Evolutionary conservation across 1,140 invertebrate genomes (phyloP), one percentile per base, ranked within the genome.

Genomic region (Neodiprion pinetum): DNA sequence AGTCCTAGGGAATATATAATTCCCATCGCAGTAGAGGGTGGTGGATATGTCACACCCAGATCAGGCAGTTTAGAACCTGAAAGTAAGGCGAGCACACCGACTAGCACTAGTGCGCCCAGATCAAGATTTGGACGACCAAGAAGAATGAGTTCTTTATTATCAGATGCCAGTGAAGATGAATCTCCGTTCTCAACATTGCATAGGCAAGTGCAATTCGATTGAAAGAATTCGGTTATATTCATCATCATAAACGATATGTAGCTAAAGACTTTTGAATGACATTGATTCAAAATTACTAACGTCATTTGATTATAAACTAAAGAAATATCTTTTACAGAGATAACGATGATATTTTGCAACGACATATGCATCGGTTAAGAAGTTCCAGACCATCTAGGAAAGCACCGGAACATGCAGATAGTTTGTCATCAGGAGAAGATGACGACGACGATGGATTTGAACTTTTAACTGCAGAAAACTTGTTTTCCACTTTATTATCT

Each of bases 381-480:
- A 94, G 93, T 78, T 92, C 93, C n/a, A 89, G 94, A 73, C 93
- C 93, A 61, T 91, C 90, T 1, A 92, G 93, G 80, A 92, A 92
- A 78, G 86, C 89, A 71, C 86, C 94, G 70, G 93, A 95, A 76
- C 90, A 92, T 74, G 92, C 92, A 72, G 95, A 96, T 86, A 96
- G 95, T 72, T 90, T 96, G 61, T 96, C 95, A 80, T 96, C 95
- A 11, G 95, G 95, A 65, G 95, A 96, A 82, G 95, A 96, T 75
- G 94, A 95, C 82, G 95, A 96, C 80, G 95, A 96, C 80, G 96
- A 96, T 84, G 95, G 95, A 76, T 97, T 97, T 90, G 95, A 97
- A 83, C 91, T 96, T 74, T 90, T 97, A 67, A 97, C 96, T 3
- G 95, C 96, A 1, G 96, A 97, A 88, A 96, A 96, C 85, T 88